These are phyloP conservation scores for human DNA, from an alignment of 2,113 vertebrate species.

Conservation along the genomic window DNA sequence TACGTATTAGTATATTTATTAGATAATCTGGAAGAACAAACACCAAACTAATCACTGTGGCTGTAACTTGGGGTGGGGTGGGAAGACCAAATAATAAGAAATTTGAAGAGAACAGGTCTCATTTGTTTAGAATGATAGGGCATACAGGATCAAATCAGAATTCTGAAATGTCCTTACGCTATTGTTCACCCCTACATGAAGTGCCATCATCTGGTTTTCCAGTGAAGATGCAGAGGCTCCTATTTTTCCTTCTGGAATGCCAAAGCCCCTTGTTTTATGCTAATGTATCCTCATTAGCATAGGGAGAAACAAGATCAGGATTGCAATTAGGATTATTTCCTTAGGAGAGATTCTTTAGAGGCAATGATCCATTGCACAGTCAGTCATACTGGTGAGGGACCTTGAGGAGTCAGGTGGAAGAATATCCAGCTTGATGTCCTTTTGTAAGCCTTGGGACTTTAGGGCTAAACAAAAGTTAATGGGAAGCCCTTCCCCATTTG, in stretches of 20 bases:
- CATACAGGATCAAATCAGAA: background rate
- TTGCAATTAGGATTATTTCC: background rate
- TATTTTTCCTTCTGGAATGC: background rate
- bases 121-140: background rate
- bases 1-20: background rate
- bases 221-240: background rate
- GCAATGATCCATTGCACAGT: background rate
- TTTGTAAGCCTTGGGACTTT: background rate
- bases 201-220: background rate
- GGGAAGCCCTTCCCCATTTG: background rate
- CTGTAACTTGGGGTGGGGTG: background rate
- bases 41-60: background rate
- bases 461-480: background rate
- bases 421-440: background rate
- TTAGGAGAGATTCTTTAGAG: background rate
- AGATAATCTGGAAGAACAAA: background rate
- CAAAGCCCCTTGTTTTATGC: background rate
- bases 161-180: background rate
- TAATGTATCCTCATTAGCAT: background rate
- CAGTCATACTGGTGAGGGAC: background rate
- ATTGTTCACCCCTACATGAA: background rate
- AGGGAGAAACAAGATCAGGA: background rate
- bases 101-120: background rate
- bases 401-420: background rate
- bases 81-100: background rate